A percentile compares a stretch with the other conserved stretches of the same genome.
These are phyloP conservation scores for Eilema caniola DNA, from an alignment of 2,888 invertebrate species.

Conservation along the genomic window DNA sequence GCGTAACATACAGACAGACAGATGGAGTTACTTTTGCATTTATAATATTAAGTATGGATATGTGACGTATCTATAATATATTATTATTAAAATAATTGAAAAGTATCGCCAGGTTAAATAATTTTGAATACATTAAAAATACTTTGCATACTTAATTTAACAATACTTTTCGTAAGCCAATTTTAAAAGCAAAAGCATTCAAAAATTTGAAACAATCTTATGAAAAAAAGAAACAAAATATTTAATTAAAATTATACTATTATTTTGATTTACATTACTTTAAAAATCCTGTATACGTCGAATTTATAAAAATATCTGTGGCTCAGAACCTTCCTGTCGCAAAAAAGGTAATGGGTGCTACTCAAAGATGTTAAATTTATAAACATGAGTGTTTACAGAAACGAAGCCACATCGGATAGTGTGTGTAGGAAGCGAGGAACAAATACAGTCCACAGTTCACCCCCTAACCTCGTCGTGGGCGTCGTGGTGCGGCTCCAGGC, in stretches of 20 bases:
- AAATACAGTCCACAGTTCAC: slow-evolving; percentile 20
- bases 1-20: too few species aligned
- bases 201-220: background rate
- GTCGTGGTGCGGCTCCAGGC: slow-evolving; percentile 90
- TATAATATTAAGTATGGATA: too few species aligned
- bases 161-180: slow-evolving; percentile 1
- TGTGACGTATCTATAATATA: too few species aligned
- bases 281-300: background rate
- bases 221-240: background rate
- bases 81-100: background rate
- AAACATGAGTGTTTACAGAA: slow-evolving; percentile 2
- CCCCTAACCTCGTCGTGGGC: slow-evolving; percentile 91
- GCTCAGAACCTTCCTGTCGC: background rate
- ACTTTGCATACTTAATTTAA: background rate
- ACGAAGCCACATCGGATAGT: slow-evolving; percentile 33
- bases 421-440: slow-evolving; percentile 15
- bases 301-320: background rate
- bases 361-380: background rate
- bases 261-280: background rate
- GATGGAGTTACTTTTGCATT: too few species aligned
- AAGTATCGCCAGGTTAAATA: background rate
- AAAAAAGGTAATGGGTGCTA: background rate
- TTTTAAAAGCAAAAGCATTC: background rate
- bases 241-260: background rate
- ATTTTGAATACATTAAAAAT: background rate